phyloP scores from a whole-genome alignment of 2,113 vertebrate species.

The Otus sunia region DNA sequence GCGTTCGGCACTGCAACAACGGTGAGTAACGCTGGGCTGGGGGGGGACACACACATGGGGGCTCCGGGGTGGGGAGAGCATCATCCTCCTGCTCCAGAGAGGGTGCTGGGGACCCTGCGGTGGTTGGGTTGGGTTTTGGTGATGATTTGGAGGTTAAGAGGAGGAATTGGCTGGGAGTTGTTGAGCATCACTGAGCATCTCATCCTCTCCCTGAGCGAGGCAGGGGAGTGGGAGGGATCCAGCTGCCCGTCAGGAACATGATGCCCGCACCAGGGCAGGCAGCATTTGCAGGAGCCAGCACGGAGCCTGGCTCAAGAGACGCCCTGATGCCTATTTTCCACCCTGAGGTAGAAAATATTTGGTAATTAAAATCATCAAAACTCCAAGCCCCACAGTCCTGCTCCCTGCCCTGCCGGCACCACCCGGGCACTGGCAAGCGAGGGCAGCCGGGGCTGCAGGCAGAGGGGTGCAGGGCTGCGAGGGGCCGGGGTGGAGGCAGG shows the following conservation, averaged over 20 bases:
- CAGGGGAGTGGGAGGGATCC: background rate
- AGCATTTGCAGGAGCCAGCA: background rate
- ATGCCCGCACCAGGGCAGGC: background rate
- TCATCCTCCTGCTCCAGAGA: rapidly evolving
- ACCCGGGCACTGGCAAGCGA: rapidly evolving
- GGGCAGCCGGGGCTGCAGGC: rapidly evolving
- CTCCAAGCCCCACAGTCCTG: background rate
- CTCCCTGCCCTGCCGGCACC: background rate
- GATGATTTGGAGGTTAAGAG: background rate
- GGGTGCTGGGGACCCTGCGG: background rate
- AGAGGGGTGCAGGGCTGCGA: background rate
- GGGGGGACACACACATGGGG: background rate
- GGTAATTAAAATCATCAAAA: background rate
- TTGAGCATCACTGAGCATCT: background rate
- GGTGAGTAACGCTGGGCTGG: constrained; percentile 69
- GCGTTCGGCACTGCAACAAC: constrained; percentile 88
- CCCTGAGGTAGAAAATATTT: background rate
- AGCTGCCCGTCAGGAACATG: rapidly evolving
- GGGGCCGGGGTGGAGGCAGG: background rate
- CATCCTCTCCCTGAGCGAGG: background rate
- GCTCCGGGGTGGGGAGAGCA: rapidly evolving
- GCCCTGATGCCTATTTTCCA: background rate
- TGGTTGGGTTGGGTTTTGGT: background rate
- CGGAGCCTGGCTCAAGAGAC: background rate
- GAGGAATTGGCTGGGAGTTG: background rate